phyloP scores from a whole-genome alignment of 2,888 invertebrate genomes.

The Axea sp. region DNA sequence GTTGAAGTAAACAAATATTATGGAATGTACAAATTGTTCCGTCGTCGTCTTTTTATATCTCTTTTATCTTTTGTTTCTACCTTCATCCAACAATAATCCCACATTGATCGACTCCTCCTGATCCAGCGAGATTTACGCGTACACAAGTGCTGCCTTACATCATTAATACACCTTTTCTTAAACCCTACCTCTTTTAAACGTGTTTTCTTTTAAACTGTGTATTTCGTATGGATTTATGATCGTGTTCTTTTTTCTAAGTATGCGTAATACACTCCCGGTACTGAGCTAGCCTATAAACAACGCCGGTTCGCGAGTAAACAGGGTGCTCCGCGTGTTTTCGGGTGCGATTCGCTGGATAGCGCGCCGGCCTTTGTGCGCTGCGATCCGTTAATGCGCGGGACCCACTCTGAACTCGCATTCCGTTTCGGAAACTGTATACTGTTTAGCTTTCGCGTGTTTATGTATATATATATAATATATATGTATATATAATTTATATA shows the following conservation, averaged over 20 bases:
- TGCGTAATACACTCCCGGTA: slow-evolving; percentile 49
- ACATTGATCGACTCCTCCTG: slow-evolving; percentile 51
- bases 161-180: slow-evolving; percentile 5
- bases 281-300: slow-evolving; percentile 52
- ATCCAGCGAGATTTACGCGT: slow-evolving; percentile 31
- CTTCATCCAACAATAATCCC: slow-evolving; percentile 30
- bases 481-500: slow-evolving; percentile 26
- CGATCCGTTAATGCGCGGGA: background rate
- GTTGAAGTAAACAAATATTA: slow-evolving; percentile 75
- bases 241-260: slow-evolving; percentile 21
- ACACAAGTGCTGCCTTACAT: slow-evolving; percentile 23
- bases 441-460: slow-evolving; percentile 52
- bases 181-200: too few species aligned
- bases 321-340: slow-evolving; percentile 5
- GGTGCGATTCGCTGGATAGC: slow-evolving; percentile 8
- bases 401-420: background rate
- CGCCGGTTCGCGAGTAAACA: slow-evolving; percentile 12
- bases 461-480: slow-evolving; percentile 18
- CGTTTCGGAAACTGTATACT: slow-evolving; percentile 49
- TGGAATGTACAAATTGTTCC: slow-evolving; percentile 90
- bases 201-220: slow-evolving; percentile 3
- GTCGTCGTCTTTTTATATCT: slow-evolving; percentile 70
- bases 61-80: slow-evolving; percentile 10
- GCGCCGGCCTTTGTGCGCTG: slow-evolving; percentile 45
- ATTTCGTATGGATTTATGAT: slow-evolving; percentile 28